phyloP scores from a whole-genome alignment of 2,797 vertebrate genomes.

The Oophaga sylvatica region DNA sequence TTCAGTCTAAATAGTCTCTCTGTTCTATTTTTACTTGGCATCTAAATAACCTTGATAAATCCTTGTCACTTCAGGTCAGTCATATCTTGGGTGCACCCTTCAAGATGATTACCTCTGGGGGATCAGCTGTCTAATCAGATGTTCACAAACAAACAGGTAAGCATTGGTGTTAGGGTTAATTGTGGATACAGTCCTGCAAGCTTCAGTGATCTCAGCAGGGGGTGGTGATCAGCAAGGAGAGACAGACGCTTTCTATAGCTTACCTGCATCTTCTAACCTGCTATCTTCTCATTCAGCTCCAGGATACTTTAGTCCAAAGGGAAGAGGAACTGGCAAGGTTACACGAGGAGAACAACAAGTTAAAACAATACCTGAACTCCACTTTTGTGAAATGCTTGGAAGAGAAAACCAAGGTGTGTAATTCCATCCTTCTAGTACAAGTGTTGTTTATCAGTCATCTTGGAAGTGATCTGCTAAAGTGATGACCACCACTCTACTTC shows the following conservation, averaged over 20 bases:
- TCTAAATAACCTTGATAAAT: not conserved
- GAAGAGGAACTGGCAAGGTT: conserved; percentile 90
- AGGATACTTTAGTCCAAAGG: conserved; percentile 89
- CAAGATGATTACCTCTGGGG: conserved; percentile 72
- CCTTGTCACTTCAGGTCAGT: conserved; percentile 65
- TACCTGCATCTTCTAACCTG: not conserved
- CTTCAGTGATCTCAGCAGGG: conserved; percentile 8
- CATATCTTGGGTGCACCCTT: conserved; percentile 59
- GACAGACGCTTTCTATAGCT: not conserved
- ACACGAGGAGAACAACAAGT: conserved; percentile 90
- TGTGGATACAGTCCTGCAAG: not conserved
- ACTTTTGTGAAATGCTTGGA: conserved; percentile 86
- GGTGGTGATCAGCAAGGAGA: not conserved
- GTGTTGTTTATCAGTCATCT: not conserved
- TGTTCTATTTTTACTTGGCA: not conserved
- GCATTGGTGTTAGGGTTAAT: conserved; percentile 21
- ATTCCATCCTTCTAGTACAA: conserved; percentile 4
- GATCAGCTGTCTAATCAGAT: conserved; percentile 86
- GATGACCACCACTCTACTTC: not conserved
- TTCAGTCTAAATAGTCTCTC: not conserved
- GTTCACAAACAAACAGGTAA: conserved; percentile 90
- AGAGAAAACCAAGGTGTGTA: conserved; percentile 86
- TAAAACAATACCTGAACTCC: conserved; percentile 88
- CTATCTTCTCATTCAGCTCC: conserved; percentile 77
- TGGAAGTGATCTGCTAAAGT: not conserved